Conservation (phyloP, 2,888 invertebrate genomes). For the Pseudanteris insignis region DNA sequence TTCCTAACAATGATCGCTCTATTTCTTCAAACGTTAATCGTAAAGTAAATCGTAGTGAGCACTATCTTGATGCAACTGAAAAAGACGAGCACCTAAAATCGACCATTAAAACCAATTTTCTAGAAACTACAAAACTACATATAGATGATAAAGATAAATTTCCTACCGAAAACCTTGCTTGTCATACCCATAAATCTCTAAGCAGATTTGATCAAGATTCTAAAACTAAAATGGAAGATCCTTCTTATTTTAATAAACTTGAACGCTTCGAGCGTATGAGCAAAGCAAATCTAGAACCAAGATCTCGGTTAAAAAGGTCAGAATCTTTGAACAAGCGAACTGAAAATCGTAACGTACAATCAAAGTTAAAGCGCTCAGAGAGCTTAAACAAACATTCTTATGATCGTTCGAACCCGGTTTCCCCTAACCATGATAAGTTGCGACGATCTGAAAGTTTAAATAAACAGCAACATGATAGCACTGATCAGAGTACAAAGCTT, state of each 20-base stretch:
- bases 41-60: slow-evolving; percentile 28
- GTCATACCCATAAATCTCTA: slow-evolving; percentile 1
- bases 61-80: slow-evolving; percentile 60
- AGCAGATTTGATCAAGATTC: slow-evolving; percentile 7
- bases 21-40: slow-evolving; percentile 42
- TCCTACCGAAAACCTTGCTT: slow-evolving; percentile 10
- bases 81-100: slow-evolving; percentile 60
- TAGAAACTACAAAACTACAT: slow-evolving; percentile 15
- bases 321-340: slow-evolving; percentile 73
- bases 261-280: slow-evolving; percentile 62
- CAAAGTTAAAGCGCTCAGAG: slow-evolving; percentile 73
- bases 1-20: slow-evolving; percentile 67
- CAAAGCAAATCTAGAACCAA: slow-evolving; percentile 57
- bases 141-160: slow-evolving; percentile 9
- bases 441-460: slow-evolving; percentile 63
- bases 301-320: slow-evolving; percentile 70
- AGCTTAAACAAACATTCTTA: slow-evolving; percentile 70
- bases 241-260: slow-evolving; percentile 59
- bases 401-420: slow-evolving; percentile 54
- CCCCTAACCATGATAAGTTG: slow-evolving; percentile 57
- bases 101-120: slow-evolving; percentile 9
- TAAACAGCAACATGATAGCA: slow-evolving; percentile 61
- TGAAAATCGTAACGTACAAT: slow-evolving; percentile 64
- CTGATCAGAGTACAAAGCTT: slow-evolving; percentile 66
- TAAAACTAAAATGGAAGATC: slow-evolving; percentile 40